These are phyloP conservation scores for Drosophila kanapiae DNA, from an alignment of 1,140 invertebrate species.

Conservation along the genomic window DNA sequence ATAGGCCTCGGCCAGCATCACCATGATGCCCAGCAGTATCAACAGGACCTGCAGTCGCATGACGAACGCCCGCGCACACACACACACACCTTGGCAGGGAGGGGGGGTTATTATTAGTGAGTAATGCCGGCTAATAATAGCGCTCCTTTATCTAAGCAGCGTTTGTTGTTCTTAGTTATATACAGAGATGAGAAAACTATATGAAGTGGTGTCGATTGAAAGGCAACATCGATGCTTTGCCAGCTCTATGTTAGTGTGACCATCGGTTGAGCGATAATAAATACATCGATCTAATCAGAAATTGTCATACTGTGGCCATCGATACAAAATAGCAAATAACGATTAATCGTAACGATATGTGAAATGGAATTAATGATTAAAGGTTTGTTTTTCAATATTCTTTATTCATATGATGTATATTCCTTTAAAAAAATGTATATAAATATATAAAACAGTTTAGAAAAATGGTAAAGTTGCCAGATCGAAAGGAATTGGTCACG, in stretches of 20 bases:
- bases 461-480: too few relatives aligned
- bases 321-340: too few relatives aligned
- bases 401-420: too few relatives aligned
- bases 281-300: too few relatives aligned
- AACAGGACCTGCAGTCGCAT: conserved; percentile 2
- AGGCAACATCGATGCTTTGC: neutral
- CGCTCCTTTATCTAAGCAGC: conserved; percentile 10
- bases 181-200: neutral
- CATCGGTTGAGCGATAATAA: too few relatives aligned
- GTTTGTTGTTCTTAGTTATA: conserved; percentile 15
- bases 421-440: too few relatives aligned
- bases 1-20: conserved; percentile 57
- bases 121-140: conserved; percentile 20
- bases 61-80: neutral
- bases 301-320: too few relatives aligned
- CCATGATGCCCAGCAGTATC: neutral
- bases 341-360: too few relatives aligned
- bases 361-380: too few relatives aligned
- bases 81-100: neutral
- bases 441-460: too few relatives aligned
- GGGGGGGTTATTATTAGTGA: neutral
- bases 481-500: neutral
- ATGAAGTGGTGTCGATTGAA: neutral
- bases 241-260: neutral
- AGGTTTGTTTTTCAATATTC: too few relatives aligned